These are phyloP conservation scores for Peromyscus leucopus DNA, from an alignment of 2,113 vertebrate genomes.

Conservation along the genomic window DNA sequence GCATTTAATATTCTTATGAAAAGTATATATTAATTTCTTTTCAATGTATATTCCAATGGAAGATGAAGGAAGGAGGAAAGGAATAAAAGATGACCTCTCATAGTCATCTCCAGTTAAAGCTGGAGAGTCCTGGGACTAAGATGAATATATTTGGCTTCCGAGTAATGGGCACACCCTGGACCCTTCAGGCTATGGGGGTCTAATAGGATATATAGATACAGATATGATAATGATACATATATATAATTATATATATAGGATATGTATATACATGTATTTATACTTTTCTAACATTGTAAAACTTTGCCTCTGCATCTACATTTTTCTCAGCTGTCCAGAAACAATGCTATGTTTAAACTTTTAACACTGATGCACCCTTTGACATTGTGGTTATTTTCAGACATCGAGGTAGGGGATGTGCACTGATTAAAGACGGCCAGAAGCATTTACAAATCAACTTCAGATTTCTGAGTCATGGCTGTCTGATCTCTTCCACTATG, in stretches of 20 bases:
- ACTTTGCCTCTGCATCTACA: neutral
- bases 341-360: slow-evolving; percentile 12
- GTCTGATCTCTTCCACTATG: neutral
- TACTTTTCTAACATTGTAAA: slow-evolving; percentile 27
- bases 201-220: neutral
- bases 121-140: neutral
- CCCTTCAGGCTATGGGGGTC: neutral
- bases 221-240: no score
- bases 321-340: slow-evolving; percentile 35
- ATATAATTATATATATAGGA: neutral
- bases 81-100: accelerated
- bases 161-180: neutral
- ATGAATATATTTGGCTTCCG: neutral
- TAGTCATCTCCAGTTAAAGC: accelerated
- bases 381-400: slow-evolving; percentile 31
- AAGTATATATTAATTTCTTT: slow-evolving; percentile 1
- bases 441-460: neutral
- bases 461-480: slow-evolving; percentile 25
- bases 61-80: neutral
- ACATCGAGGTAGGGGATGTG: neutral
- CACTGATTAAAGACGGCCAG: slow-evolving; percentile 29
- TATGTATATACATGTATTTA: neutral
- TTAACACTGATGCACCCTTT: neutral
- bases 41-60: neutral
- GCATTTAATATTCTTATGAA: neutral